Conservation (phyloP, 1,140 invertebrate species). For the Drosophila azteca region DNA sequence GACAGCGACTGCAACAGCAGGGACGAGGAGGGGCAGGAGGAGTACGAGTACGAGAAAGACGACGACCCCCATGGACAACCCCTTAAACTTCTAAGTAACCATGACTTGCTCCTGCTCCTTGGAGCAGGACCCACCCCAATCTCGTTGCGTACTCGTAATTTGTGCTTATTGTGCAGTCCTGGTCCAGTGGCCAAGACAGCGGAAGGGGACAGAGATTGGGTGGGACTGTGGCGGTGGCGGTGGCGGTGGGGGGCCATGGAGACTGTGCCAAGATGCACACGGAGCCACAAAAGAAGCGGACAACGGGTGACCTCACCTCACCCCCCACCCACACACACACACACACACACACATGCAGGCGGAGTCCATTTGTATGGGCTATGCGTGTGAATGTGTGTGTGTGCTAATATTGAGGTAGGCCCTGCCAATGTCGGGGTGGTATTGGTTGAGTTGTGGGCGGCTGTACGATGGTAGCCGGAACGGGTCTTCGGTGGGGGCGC, state of each 20-base stretch:
- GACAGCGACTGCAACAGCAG: slow-evolving; percentile 3
- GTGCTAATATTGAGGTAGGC: slow-evolving; percentile 79
- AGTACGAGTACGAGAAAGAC: slow-evolving; percentile 13
- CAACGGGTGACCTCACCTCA: slow-evolving; percentile 37
- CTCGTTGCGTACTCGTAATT: slow-evolving; percentile 69
- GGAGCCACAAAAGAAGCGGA: slow-evolving; percentile 71
- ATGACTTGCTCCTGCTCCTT: neutral
- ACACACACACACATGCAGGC: neutral
- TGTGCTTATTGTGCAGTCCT: slow-evolving; percentile 73
- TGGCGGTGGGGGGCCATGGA: neutral
- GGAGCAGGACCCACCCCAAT: neutral
- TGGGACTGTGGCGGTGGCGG: neutral
- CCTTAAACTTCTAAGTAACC: slow-evolving; percentile 45
- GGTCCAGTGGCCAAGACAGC: slow-evolving; percentile 32
- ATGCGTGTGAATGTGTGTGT: slow-evolving; percentile 29
- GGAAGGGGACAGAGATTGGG: slow-evolving; percentile 4
- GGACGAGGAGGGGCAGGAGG: neutral
- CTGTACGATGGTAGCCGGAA: neutral
- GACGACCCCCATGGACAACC: slow-evolving; percentile 60
- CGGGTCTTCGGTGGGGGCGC: slow-evolving; percentile 43
- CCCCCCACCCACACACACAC: too few species aligned
- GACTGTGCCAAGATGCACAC: slow-evolving; percentile 60
- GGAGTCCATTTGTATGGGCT: neutral
- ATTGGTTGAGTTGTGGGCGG: slow-evolving; percentile 7
- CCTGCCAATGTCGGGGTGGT: slow-evolving; percentile 15